Percentiles rank a stretch among this genome's conserved stretches.
phyloP scores from a whole-genome alignment of 2,797 vertebrate species.

The Leuciscus waleckii region DNA sequence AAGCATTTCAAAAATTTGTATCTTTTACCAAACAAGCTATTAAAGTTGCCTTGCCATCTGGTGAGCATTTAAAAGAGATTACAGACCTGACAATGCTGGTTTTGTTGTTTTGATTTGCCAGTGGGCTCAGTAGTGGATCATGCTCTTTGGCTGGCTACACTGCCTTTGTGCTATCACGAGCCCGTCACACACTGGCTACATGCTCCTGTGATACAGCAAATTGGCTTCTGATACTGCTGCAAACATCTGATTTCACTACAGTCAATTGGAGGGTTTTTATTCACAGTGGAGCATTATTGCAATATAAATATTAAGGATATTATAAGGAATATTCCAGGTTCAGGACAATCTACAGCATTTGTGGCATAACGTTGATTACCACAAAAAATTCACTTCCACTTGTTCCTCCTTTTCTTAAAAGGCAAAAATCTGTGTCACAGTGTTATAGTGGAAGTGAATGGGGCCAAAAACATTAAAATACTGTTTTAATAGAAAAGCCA shows the following conservation, averaged over 20 bases:
- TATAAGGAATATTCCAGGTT: background rate
- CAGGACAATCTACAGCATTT: background rate
- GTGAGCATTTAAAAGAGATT: slow-evolving; percentile 34
- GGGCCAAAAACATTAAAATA: background rate
- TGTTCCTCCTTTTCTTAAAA: background rate
- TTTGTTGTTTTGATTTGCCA: slow-evolving; percentile 41
- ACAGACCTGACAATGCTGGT: slow-evolving; percentile 39
- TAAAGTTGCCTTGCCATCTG: slow-evolving; percentile 31
- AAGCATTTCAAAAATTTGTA: slow-evolving; percentile 15
- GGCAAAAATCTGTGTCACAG: background rate
- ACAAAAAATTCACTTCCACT: background rate
- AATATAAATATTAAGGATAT: background rate
- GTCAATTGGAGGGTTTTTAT: background rate
- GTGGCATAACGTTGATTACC: background rate
- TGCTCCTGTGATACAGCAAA: slow-evolving; percentile 38
- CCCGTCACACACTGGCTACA: slow-evolving; percentile 39
- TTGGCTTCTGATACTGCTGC: slow-evolving; percentile 15
- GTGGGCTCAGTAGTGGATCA: slow-evolving; percentile 35
- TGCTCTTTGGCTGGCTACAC: slow-evolving; percentile 35
- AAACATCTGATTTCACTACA: slow-evolving; percentile 16
- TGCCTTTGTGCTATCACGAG: slow-evolving; percentile 48
- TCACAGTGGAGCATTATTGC: background rate
- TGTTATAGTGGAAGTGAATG: background rate
- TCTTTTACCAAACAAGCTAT: slow-evolving; percentile 14
- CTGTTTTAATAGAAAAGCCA: background rate